Conservation (phyloP, 2,113 vertebrate species). For the Platycercus adscitus region DNA sequence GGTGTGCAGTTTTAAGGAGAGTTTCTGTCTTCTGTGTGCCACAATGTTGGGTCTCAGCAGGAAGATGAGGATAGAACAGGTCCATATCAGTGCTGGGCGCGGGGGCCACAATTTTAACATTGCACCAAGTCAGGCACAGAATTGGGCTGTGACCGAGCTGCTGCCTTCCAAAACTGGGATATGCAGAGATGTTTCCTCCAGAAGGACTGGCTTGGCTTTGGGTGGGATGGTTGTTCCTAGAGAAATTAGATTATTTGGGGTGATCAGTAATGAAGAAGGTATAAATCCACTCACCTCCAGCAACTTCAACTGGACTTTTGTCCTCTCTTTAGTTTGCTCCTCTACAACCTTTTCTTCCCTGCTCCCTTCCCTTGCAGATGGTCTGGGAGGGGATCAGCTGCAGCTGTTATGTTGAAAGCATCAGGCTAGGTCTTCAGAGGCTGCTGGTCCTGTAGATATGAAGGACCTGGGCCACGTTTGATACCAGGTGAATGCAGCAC, state of each 20-base stretch:
- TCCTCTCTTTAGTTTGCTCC: not conserved
- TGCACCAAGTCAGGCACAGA: not conserved
- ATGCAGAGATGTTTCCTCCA: not conserved
- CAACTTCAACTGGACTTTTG: not conserved
- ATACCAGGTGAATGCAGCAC: slow-evolving; percentile 21
- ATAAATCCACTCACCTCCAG: not conserved
- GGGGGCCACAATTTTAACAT: accelerated
- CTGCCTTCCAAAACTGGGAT: not conserved
- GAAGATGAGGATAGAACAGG: not conserved
- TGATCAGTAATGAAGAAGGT: not conserved
- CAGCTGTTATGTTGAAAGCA: slow-evolving; percentile 36
- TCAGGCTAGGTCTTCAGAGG: slow-evolving; percentile 46
- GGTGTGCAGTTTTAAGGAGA: not conserved
- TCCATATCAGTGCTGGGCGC: accelerated
- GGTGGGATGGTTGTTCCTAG: not conserved
- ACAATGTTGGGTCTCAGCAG: accelerated
- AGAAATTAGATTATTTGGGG: slow-evolving; percentile 9
- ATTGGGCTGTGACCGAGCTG: accelerated
- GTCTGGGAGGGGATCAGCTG: slow-evolving; percentile 30
- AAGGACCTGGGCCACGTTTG: slow-evolving; percentile 60
- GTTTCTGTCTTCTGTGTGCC: not conserved
- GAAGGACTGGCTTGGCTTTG: not conserved
- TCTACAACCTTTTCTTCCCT: not conserved
- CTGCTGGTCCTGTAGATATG: slow-evolving; percentile 46
- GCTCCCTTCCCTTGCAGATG: slow-evolving; percentile 50